Percentiles rank a stretch among this genome's conserved stretches.
phyloP scores from a whole-genome alignment of 2,888 invertebrate species.

The Scelioninae gen. 2 region DNA sequence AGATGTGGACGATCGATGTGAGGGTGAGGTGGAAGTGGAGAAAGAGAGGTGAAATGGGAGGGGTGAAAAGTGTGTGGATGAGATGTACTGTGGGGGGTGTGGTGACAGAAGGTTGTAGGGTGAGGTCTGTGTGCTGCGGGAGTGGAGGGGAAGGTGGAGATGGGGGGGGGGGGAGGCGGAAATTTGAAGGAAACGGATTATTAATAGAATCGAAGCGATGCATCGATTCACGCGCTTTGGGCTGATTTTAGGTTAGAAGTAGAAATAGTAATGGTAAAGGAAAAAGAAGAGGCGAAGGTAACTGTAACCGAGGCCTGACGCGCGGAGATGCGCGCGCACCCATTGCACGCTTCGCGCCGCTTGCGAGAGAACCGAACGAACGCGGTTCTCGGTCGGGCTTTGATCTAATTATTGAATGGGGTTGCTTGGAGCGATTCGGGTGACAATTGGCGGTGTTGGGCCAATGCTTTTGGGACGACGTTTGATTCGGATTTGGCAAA shows the following conservation, averaged over 20 bases:
- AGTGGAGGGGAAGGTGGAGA: too few species aligned
- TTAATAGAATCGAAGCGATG: conserved; percentile 41
- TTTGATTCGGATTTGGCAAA: too few species aligned
- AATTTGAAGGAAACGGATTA: conserved; percentile 34
- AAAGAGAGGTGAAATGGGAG: too few species aligned
- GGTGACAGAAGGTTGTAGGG: too few species aligned
- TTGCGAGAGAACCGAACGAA: conserved; percentile 4
- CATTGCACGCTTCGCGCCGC: conserved; percentile 26
- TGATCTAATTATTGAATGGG: conserved; percentile 4
- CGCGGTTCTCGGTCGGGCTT: conserved; percentile 11
- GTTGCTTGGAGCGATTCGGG: background rate
- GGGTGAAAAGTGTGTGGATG: too few species aligned
- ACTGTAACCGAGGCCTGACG: conserved; percentile 21
- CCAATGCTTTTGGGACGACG: too few species aligned
- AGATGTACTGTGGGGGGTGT: too few species aligned
- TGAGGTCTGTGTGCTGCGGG: too few species aligned
- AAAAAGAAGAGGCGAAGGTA: conserved; percentile 26
- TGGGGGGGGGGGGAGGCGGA: background rate
- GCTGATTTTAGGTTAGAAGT: conserved; percentile 45
- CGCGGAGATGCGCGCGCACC: conserved; percentile 38
- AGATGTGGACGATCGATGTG: too few species aligned
- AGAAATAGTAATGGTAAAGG: conserved; percentile 47
- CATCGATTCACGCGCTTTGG: conserved; percentile 28
- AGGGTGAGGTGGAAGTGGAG: too few species aligned
- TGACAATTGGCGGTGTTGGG: too few species aligned